These are phyloP conservation scores for Branchipolynoe longqiensis DNA, from an alignment of 2,888 invertebrate genomes.

Conservation along the genomic window DNA sequence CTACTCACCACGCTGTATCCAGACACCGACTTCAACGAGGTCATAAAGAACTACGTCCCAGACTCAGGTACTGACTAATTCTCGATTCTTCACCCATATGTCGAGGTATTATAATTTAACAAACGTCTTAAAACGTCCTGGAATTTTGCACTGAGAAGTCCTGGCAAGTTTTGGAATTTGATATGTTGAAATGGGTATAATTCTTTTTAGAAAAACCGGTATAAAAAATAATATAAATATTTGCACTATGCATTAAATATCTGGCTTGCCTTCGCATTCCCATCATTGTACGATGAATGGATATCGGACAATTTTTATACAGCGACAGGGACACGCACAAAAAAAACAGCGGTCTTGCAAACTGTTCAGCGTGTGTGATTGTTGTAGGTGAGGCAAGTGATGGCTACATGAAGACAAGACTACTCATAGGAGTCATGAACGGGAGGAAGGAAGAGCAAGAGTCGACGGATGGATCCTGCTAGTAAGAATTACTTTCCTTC, in stretches of 20 bases:
- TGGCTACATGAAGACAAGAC: not conserved
- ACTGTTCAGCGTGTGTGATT: not conserved
- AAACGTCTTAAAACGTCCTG: too few species aligned
- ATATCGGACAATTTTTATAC: too few species aligned
- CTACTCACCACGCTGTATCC: constrained; percentile 13
- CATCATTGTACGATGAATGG: too few species aligned
- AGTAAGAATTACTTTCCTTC: not conserved
- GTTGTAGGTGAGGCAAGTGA: constrained; percentile 11
- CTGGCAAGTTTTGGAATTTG: too few species aligned
- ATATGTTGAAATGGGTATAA: too few species aligned
- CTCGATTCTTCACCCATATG: too few species aligned
- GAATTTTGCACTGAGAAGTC: too few species aligned
- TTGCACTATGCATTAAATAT: too few species aligned
- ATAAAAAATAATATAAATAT: too few species aligned
- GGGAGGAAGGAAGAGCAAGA: not conserved
- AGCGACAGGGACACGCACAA: not conserved
- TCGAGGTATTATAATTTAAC: too few species aligned
- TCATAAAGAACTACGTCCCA: constrained; percentile 24
- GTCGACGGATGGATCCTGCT: not conserved
- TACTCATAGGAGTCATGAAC: constrained; percentile 32
- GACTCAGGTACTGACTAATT: constrained; percentile 41
- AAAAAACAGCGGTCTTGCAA: not conserved
- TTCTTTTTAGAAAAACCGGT: too few species aligned
- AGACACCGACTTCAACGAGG: not conserved
- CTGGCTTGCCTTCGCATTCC: too few species aligned